Evolutionary conservation across 2,113 vertebrate genomes (phyloP).

Genomic region (Spea bombifrons): DNA sequence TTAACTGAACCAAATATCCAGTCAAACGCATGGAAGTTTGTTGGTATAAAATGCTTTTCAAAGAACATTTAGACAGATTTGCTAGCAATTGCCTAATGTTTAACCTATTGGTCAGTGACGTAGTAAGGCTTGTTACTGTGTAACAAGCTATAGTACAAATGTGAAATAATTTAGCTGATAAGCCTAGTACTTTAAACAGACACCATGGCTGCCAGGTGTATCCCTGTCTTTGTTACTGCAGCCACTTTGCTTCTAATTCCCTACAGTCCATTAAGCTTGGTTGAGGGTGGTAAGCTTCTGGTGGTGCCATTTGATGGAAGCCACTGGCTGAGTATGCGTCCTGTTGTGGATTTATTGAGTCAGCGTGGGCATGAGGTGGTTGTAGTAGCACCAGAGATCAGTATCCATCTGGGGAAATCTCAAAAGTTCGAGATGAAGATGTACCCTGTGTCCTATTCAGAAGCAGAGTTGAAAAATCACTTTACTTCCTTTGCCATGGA

Average conservation of each 20-base stretch:
- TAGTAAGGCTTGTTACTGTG: not conserved
- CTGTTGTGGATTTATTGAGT: conserved; percentile 64
- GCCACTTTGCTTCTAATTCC: conserved; percentile 46
- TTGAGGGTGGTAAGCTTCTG: conserved; percentile 68
- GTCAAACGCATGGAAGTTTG: too few relatives aligned
- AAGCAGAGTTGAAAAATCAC: conserved; percentile 54
- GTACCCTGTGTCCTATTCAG: conserved; percentile 61
- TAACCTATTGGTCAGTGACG: too few relatives aligned
- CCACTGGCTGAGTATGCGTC: conserved; percentile 77
- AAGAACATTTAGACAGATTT: too few relatives aligned
- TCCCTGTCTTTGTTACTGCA: accelerated
- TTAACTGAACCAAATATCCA: too few relatives aligned
- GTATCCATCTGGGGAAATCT: conserved; percentile 59
- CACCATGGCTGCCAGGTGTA: not conserved
- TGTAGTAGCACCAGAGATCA: conserved; percentile 66
- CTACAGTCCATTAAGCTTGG: conserved; percentile 46
- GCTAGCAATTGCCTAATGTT: too few relatives aligned
- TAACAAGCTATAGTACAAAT: not conserved
- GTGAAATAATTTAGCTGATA: not conserved
- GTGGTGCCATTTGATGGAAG: conserved; percentile 83
- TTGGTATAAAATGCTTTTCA: too few relatives aligned
- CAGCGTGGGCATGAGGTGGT: conserved; percentile 68
- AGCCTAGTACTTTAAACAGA: not conserved
- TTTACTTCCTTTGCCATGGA: conserved; percentile 32
- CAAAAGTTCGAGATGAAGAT: conserved; percentile 59